Conservation (phyloP, 2,888 invertebrate genomes). For the Ariolimax columbianus region DNA sequence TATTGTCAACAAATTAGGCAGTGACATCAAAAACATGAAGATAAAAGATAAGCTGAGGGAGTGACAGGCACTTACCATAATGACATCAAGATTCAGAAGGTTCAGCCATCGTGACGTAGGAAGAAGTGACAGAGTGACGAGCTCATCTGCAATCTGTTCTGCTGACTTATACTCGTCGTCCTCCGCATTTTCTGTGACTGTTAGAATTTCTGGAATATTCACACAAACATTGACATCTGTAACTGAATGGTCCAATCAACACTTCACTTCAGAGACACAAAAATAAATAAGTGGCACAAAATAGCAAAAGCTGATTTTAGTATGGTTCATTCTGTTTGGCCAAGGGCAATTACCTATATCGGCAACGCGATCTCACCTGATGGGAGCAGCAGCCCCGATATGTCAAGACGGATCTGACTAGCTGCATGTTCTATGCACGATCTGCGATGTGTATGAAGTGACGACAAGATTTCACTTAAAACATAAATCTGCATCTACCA, state of each 20-base stretch:
- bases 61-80: constrained; percentile 86
- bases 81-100: constrained; percentile 89
- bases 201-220: constrained; percentile 3
- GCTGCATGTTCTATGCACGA: too few species aligned
- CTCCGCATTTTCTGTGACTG: constrained; percentile 56
- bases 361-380: too few species aligned
- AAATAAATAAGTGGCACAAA: neutral
- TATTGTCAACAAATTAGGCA: too few species aligned
- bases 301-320: neutral
- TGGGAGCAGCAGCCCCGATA: too few species aligned
- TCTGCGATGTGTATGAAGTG: too few species aligned
- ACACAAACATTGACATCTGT: neutral
- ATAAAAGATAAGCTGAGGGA: too few species aligned
- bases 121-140: constrained; percentile 91
- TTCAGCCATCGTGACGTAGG: constrained; percentile 95
- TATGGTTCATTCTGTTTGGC: too few species aligned
- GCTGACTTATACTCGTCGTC: constrained; percentile 83
- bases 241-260: neutral
- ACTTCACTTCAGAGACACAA: neutral
- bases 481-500: too few species aligned
- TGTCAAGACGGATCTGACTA: too few species aligned
- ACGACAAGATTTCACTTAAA: too few species aligned
- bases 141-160: constrained; percentile 86
- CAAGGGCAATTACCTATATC: too few species aligned
- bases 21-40: too few species aligned